Evolutionary conservation across 2,113 vertebrate genomes (phyloP).

Genomic region (Puffinus mauretanicus): DNA sequence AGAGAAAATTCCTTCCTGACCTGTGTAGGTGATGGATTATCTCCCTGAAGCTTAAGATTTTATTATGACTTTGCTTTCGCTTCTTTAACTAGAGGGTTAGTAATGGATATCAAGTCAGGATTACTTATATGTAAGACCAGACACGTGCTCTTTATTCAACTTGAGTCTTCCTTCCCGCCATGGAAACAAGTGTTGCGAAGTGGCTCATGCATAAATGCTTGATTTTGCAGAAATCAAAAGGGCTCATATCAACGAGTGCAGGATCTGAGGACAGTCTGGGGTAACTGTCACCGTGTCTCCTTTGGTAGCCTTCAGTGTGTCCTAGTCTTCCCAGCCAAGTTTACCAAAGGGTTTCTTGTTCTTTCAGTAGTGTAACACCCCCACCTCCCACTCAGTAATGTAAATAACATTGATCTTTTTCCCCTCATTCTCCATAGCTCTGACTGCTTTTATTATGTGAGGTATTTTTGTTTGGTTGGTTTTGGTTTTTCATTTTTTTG

Average conservation of each 20-base stretch:
- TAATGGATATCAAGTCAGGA: not conserved
- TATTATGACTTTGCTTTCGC: not conserved
- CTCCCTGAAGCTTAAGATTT: not conserved
- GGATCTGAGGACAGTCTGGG: not conserved
- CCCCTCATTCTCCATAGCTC: not conserved
- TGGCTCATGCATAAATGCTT: not conserved
- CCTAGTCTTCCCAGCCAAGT: not conserved
- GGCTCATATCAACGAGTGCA: not conserved
- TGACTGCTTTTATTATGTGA: not conserved
- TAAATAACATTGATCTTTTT: not conserved
- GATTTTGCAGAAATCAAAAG: not conserved
- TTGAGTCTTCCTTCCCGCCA: not conserved
- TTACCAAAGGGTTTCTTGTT: not conserved
- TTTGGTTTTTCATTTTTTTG: not conserved
- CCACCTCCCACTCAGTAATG: not conserved
- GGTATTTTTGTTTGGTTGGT: not conserved
- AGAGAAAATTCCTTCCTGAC: not conserved
- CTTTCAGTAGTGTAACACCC: not conserved
- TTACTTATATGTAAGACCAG: not conserved
- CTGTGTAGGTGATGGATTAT: not conserved
- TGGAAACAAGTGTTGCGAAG: not conserved
- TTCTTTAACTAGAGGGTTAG: not conserved
- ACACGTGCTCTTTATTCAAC: not conserved
- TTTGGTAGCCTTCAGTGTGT: not conserved
- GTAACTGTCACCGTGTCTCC: not conserved